These are phyloP conservation scores for Amblyornis subalaris DNA, from an alignment of 2,113 vertebrate genomes.

Conservation along the genomic window DNA sequence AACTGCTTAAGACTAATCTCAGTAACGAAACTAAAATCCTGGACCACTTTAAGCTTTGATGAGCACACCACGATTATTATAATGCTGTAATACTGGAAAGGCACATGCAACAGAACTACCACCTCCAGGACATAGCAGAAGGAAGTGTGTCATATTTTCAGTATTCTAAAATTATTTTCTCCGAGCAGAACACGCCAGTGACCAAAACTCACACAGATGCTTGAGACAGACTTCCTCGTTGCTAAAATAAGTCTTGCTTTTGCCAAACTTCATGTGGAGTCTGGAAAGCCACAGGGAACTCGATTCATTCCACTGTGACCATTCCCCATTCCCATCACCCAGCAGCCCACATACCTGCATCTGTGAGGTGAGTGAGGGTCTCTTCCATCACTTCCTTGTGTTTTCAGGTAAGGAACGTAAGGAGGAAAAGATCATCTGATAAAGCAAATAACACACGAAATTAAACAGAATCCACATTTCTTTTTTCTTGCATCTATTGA, in stretches of 20 bases:
- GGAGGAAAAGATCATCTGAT: neutral
- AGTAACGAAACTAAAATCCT: neutral
- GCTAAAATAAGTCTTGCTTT: neutral
- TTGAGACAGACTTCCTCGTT: neutral
- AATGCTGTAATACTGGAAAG: neutral
- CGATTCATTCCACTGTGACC: rapidly evolving
- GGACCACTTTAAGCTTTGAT: neutral
- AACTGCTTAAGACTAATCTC: neutral
- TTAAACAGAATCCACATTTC: neutral
- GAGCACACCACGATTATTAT: neutral
- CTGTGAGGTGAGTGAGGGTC: neutral
- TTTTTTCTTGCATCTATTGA: neutral
- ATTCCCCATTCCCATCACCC: rapidly evolving
- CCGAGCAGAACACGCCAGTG: rapidly evolving
- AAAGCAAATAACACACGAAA: neutral
- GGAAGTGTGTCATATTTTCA: neutral
- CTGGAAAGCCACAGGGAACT: neutral
- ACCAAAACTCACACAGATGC: neutral
- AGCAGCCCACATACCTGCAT: neutral
- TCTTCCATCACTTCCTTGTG: neutral
- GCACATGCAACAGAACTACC: neutral
- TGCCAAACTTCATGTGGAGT: neutral
- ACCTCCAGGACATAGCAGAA: neutral
- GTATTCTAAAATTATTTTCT: neutral
- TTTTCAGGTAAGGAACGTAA: neutral